Percentiles rank a stretch among this genome's conserved stretches.
These are phyloP conservation scores for Acrossocheilus wenchowensis DNA, from an alignment of 2,797 vertebrate species.

Conservation along the genomic window DNA sequence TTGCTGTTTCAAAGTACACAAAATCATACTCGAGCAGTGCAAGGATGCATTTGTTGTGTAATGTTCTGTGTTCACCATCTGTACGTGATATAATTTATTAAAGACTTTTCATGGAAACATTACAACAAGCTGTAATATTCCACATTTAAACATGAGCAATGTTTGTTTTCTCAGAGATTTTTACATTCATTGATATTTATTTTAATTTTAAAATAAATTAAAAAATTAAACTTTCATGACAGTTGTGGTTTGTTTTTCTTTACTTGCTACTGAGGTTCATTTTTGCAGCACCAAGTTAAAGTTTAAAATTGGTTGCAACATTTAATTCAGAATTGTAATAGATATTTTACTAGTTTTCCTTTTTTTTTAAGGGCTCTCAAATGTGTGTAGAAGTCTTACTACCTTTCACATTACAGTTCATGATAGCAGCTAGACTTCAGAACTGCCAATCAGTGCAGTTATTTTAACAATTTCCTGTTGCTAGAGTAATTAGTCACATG, in stretches of 20 bases:
- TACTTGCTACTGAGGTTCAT: background rate
- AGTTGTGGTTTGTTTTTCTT: background rate
- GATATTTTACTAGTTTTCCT: background rate
- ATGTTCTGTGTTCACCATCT: conserved; percentile 34
- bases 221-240: background rate
- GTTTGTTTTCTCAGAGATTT: conserved; percentile 44
- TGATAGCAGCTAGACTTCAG: background rate
- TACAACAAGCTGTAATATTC: conserved; percentile 33
- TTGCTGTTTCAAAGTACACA: conserved; percentile 27
- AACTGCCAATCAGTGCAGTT: background rate
- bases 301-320: background rate
- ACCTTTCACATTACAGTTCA: background rate
- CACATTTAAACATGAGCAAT: conserved; percentile 33
- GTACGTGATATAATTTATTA: conserved; percentile 38
- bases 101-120: conserved; percentile 39
- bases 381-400: background rate
- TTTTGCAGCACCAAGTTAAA: background rate
- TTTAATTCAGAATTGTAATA: background rate
- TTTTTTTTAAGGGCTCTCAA: background rate
- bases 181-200: conserved; percentile 48
- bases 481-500: background rate
- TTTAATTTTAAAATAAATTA: conserved; percentile 46
- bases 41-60: conserved; percentile 19
- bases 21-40: background rate
- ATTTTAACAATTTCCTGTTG: background rate